Evolutionary conservation across 2,113 vertebrate genomes (phyloP), one percentile per base, ranked within the genome.

Genomic region (Probosciger aterrimus): DNA sequence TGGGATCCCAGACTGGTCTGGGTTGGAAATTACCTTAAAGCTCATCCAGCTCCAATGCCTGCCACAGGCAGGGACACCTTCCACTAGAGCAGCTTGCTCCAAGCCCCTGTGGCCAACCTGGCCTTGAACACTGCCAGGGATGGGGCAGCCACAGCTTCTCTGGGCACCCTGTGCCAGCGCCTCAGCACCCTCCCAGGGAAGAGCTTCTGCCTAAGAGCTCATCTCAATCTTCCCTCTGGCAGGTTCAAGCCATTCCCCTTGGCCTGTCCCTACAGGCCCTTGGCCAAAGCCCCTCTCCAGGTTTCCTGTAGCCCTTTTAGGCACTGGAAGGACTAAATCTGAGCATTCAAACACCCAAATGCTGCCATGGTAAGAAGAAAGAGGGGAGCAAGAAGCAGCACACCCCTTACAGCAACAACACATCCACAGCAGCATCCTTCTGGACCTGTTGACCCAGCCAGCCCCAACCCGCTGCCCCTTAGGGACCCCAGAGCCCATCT

Each of bases 271-370:
- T 53, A 1, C 52, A 18, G 43, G 6, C 17, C 52, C 52, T 53
- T 55, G 30, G 5, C 53, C 53, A 11, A 55, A 8, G 53, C 30
- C 18, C 53, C 53, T 55, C 53, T 31, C 53, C 30, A 31, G 30
- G 7, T 55, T 31, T 55, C 53, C 18, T 20, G 53, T 1, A 55
- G 53, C 53, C 53, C 53, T 30, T 55, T 55, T 20, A 55, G 18
- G 53, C 53, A 33, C 30, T 55, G 18, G 27, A 46, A 86, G 35
- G 41, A 43, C 27, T n/a, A 25, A 52, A 65, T 15, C 35, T 5
- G 30, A 39, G 44, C 0, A 1, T 3, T 30, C 4, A 1, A 60
- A n/a, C 64, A 90, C 7, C 59, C 67, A 55, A 60, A 19, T 2
- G 33, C 75, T 79, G 68, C 62, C 47, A 50, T 0, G 4, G 27